phyloP scores from a whole-genome alignment of 2,113 vertebrate genomes.

The Embiotoca jacksoni region DNA sequence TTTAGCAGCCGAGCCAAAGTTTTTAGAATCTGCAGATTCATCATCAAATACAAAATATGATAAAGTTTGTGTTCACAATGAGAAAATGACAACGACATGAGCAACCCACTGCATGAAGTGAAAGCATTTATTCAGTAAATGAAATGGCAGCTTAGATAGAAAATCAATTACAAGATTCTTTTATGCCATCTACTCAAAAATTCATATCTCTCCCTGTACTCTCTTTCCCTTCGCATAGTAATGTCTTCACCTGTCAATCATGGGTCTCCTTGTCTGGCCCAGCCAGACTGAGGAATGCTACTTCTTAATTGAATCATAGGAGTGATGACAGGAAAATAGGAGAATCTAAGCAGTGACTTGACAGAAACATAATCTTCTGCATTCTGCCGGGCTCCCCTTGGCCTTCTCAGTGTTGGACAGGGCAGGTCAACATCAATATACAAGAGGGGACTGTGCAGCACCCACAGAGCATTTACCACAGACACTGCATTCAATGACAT shows the following conservation, averaged over 20 bases:
- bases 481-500: not conserved
- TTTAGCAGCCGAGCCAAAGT: not conserved
- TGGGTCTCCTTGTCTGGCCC: constrained; percentile 71
- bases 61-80: constrained; percentile 68
- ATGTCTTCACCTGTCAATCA: constrained; percentile 86
- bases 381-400: constrained; percentile 63
- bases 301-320: constrained; percentile 81
- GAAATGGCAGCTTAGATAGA: constrained; percentile 83
- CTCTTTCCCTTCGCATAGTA: constrained; percentile 83
- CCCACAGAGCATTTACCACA: constrained; percentile 16
- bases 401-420: constrained; percentile 50
- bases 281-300: constrained; percentile 76
- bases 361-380: constrained; percentile 73
- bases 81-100: constrained; percentile 64
- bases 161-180: constrained; percentile 88
- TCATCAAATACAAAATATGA: constrained; percentile 54
- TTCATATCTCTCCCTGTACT: constrained; percentile 84
- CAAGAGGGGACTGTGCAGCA: constrained; percentile 10
- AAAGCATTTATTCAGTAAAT: constrained; percentile 84
- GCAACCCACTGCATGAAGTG: constrained; percentile 54
- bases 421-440: constrained; percentile 60
- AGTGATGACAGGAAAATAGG: constrained; percentile 79
- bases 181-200: constrained; percentile 85
- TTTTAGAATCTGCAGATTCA: constrained; percentile 52
- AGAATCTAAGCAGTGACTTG: constrained; percentile 66